Conservation (phyloP, 2,888 invertebrate species). For the Drosophila ezoana region DNA sequence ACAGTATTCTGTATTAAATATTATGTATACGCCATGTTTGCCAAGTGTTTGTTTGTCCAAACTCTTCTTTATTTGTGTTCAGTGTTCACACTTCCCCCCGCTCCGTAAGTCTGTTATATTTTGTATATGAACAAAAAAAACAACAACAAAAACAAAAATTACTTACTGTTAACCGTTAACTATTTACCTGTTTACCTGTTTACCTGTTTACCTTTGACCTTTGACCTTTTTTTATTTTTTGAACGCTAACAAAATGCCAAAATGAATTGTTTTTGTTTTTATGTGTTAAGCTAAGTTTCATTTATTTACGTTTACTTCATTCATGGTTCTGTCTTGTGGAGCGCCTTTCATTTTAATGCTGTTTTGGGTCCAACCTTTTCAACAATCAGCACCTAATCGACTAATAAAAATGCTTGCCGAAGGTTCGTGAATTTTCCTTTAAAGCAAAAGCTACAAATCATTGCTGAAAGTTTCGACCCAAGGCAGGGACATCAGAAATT, state of each 20-base stretch:
- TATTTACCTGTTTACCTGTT: conserved; percentile 60
- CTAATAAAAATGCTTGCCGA: conserved; percentile 35
- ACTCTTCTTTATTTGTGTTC: conserved; percentile 83
- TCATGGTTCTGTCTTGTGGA: conserved; percentile 64
- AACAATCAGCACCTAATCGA: conserved; percentile 50
- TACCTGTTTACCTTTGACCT: conserved; percentile 59
- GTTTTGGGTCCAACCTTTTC: conserved; percentile 72
- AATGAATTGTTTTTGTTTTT: conserved; percentile 41
- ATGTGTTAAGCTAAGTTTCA: conserved; percentile 59
- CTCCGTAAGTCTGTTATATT: conserved; percentile 72
- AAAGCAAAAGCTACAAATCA: not conserved
- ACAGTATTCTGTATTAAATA: conserved; percentile 57
- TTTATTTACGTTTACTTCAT: conserved; percentile 51
- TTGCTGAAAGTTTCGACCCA: conserved; percentile 39
- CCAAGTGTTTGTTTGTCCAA: conserved; percentile 53
- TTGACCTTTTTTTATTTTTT: conserved; percentile 37
- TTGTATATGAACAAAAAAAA: conserved; percentile 22
- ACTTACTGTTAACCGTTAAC: conserved; percentile 72
- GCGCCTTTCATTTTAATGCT: conserved; percentile 76
- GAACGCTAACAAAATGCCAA: conserved; percentile 52
- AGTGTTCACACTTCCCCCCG: conserved; percentile 79
- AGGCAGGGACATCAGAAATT: conserved; percentile 65
- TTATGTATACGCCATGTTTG: conserved; percentile 70
- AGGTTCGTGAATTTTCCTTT: no score
- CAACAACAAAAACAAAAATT: conserved; percentile 21